phyloP scores from a whole-genome alignment of 2,888 invertebrate species.

The Conomelus anceps region DNA sequence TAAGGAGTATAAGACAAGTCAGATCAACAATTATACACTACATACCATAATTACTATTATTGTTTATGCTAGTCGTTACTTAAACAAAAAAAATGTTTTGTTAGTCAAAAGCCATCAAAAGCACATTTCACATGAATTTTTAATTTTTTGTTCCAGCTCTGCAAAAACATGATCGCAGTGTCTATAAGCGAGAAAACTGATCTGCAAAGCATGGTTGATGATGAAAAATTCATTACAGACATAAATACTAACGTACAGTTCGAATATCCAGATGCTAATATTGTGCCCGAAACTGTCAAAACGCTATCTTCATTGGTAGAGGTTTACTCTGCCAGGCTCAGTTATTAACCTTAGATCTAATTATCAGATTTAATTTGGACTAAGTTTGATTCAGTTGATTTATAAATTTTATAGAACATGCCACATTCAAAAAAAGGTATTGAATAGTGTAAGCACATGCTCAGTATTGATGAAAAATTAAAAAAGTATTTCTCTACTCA shows the following conservation, averaged over 20 bases:
- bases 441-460: too few species aligned
- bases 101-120: not conserved
- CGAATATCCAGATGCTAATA: not conserved
- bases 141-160: not conserved
- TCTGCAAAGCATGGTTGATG: not conserved
- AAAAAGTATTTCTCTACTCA: too few species aligned
- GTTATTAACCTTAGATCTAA: not conserved
- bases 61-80: too few species aligned
- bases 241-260: not conserved
- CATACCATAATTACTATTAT: too few species aligned
- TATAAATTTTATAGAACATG: too few species aligned
- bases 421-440: not conserved
- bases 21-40: too few species aligned
- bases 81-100: not conserved
- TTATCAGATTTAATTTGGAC: not conserved
- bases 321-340: not conserved
- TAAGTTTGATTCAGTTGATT: too few species aligned
- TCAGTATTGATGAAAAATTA: too few species aligned
- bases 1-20: too few species aligned
- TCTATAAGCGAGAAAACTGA: not conserved
- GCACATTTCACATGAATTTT: not conserved
- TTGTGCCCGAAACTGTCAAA: not conserved
- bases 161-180: not conserved
- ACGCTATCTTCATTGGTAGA: not conserved
- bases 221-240: not conserved